Evolutionary conservation across 2,113 vertebrate species (phyloP).

Genomic region (Fulica atra): DNA sequence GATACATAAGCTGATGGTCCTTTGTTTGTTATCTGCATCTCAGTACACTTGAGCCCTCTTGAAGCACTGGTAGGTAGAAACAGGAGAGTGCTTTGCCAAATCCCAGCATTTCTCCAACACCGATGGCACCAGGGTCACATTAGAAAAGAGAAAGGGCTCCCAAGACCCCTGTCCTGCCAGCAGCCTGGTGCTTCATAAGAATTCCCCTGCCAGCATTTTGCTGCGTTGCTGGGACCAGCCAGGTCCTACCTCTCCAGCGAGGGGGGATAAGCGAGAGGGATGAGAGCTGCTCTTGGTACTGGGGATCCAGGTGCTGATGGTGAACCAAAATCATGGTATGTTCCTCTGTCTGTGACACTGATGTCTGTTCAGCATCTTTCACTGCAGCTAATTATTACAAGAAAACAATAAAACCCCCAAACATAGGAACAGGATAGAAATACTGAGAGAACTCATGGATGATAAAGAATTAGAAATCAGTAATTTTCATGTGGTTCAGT

Average conservation of each 20-base stretch:
- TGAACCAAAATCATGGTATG: neutral
- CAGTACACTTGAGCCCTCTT: accelerated
- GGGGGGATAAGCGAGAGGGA: neutral
- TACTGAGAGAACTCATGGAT: neutral
- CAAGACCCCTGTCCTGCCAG: neutral
- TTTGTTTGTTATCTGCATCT: neutral
- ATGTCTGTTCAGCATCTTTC: neutral
- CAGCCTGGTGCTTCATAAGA: neutral
- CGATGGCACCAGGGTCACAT: neutral
- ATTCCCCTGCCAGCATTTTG: neutral
- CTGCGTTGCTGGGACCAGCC: neutral
- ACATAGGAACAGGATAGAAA: neutral
- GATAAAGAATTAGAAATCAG: neutral
- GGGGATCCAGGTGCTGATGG: neutral
- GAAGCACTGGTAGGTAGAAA: neutral
- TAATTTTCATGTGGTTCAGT: neutral
- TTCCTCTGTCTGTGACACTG: neutral
- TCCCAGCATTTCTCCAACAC: neutral
- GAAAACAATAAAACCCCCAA: neutral
- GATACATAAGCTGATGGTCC: neutral
- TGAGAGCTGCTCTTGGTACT: neutral
- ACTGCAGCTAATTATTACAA: neutral
- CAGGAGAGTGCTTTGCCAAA: neutral
- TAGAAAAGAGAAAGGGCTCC: neutral
- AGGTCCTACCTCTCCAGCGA: neutral